Evolutionary conservation across 2,888 invertebrate genomes (phyloP).

Genomic region (Netelia inedita): DNA sequence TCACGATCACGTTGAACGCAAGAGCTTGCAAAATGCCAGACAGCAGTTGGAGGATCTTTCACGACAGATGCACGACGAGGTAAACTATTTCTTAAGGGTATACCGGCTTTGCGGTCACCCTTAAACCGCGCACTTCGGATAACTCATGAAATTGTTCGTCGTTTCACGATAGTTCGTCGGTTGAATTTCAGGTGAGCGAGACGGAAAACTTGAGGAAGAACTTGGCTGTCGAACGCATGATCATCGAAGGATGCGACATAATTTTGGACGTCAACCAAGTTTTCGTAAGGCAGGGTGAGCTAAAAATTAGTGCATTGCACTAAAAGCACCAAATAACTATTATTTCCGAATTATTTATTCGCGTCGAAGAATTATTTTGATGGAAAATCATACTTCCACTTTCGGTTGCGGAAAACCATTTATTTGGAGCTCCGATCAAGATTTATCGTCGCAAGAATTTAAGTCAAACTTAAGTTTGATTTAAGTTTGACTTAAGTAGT

Average conservation of each 20-base stretch:
- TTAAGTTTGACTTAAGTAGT: too few species aligned
- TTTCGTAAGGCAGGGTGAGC: constrained; percentile 94
- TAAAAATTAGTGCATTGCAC: neutral
- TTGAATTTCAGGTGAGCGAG: constrained; percentile 91
- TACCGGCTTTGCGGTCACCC: neutral
- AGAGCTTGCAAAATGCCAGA: constrained; percentile 94
- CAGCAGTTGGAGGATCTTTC: constrained; percentile 95
- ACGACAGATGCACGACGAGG: constrained; percentile 95
- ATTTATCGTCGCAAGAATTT: too few species aligned
- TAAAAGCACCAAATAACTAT: too few species aligned
- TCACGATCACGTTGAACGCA: constrained; percentile 96
- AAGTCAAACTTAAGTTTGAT: too few species aligned
- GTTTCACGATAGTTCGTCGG: neutral
- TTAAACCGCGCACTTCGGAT: neutral
- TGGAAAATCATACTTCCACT: too few species aligned
- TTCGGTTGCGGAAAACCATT: too few species aligned
- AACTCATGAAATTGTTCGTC: neutral
- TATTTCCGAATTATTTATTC: too few species aligned
- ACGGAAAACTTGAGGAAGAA: constrained; percentile 97
- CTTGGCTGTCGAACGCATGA: constrained; percentile 96
- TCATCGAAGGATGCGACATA: constrained; percentile 97
- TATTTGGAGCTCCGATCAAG: too few species aligned
- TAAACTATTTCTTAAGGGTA: constrained; percentile 77
- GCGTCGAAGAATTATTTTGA: too few species aligned
- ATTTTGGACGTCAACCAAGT: constrained; percentile 97